Evolutionary conservation across 2,113 vertebrate species (phyloP).

Genomic region (Nesogale talazaci): DNA sequence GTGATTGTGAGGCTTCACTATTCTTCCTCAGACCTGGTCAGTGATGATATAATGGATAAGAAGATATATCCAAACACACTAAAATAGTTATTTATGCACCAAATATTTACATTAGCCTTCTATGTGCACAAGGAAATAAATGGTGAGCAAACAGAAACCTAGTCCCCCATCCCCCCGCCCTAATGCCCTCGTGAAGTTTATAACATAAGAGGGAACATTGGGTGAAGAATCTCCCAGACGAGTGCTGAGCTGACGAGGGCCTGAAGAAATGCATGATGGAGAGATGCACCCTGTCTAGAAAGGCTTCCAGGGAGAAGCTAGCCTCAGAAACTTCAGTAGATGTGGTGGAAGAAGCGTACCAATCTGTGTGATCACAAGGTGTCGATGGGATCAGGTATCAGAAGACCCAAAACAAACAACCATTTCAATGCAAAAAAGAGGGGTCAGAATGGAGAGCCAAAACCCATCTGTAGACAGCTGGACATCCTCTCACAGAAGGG

Average conservation of each 20-base stretch:
- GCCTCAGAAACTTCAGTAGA: not conserved
- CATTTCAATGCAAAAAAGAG: no score
- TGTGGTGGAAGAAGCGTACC: not conserved
- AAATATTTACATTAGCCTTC: not conserved
- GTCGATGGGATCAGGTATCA: no score
- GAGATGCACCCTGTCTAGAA: not conserved
- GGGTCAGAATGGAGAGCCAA: no score
- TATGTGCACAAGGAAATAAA: conserved; percentile 17
- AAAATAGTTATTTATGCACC: not conserved
- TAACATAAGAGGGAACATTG: not conserved
- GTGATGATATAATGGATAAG: conserved; percentile 3
- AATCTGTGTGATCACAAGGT: no score
- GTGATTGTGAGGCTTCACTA: not conserved
- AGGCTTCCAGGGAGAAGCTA: conserved; percentile 9
- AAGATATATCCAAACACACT: not conserved
- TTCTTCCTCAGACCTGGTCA: not conserved
- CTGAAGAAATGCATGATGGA: not conserved
- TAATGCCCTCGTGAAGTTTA: not conserved
- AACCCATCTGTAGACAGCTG: no score
- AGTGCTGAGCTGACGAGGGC: not conserved
- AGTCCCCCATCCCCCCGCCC: no score
- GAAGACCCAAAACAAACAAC: no score
- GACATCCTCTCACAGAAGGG: no score
- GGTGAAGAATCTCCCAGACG: conserved; percentile 9
- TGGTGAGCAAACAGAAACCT: not conserved